Conservation (phyloP, 2,113 vertebrate genomes). For the Pterocles orientalis region DNA sequence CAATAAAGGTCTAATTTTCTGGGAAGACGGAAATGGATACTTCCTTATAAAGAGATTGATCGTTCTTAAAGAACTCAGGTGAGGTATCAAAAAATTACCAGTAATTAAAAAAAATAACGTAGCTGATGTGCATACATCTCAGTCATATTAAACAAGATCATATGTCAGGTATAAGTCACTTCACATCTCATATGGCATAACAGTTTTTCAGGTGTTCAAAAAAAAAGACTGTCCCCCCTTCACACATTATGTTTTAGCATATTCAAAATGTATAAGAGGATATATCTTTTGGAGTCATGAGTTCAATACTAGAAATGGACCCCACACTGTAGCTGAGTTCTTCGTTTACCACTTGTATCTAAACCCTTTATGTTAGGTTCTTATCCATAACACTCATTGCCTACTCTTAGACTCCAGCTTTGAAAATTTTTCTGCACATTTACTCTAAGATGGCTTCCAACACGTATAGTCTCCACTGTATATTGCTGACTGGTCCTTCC, state of each 20-base stretch:
- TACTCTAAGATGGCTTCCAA: neutral
- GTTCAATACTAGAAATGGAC: neutral
- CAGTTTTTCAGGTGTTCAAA: neutral
- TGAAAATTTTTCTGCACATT: neutral
- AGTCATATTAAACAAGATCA: neutral
- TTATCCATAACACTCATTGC: neutral
- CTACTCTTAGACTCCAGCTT: neutral
- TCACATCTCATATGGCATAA: neutral
- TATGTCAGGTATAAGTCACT: neutral
- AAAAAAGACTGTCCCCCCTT: neutral
- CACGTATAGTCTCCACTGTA: neutral
- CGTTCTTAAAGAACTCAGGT: neutral
- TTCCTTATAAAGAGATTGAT: neutral
- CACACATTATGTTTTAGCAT: neutral
- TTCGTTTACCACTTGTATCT: neutral
- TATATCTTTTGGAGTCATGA: neutral
- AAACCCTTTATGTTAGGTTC: neutral
- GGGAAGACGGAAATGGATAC: neutral
- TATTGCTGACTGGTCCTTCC: neutral
- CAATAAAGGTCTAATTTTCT: neutral
- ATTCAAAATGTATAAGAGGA: neutral
- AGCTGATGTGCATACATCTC: neutral
- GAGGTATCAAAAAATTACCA: neutral
- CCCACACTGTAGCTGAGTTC: neutral
- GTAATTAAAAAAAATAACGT: neutral